A percentile compares a stretch with the other conserved stretches of the same genome.
Conservation (phyloP, 1,140 invertebrate genomes). For the Eumeta japonica region DNA sequence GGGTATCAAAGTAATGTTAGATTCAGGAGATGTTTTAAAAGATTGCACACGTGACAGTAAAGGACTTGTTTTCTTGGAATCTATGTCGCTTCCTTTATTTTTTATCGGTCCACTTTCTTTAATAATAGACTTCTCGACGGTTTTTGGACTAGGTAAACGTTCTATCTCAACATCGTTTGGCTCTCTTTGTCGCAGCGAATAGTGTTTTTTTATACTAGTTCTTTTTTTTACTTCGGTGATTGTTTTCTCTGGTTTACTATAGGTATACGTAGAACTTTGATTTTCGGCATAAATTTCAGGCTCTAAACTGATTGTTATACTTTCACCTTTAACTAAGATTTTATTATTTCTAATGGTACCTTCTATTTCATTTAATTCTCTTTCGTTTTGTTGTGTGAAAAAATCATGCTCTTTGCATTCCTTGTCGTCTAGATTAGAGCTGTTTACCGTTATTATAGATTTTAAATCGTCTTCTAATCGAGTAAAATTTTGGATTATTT, state of each 20-base stretch:
- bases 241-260: slow-evolving; percentile 26
- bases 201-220: slow-evolving; percentile 48
- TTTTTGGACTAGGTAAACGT: slow-evolving; percentile 37
- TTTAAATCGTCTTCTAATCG: slow-evolving; percentile 49
- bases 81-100: slow-evolving; percentile 18
- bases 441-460: slow-evolving; percentile 46
- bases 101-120: slow-evolving; percentile 14
- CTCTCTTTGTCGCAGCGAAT: slow-evolving; percentile 52
- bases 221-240: slow-evolving; percentile 39
- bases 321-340: slow-evolving; percentile 46
- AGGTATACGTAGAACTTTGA: slow-evolving; percentile 20
- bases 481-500: slow-evolving; percentile 33
- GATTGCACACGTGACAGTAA: slow-evolving; percentile 45
- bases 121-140: slow-evolving; percentile 24
- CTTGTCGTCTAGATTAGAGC: slow-evolving; percentile 39
- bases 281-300: too few relatives aligned
- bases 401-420: slow-evolving; percentile 31
- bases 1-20: slow-evolving; percentile 49
- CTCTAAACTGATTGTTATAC: slow-evolving; percentile 33
- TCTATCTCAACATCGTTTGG: slow-evolving; percentile 32
- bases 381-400: slow-evolving; percentile 52
- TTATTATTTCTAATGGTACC: slow-evolving; percentile 50
- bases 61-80: slow-evolving; percentile 33
- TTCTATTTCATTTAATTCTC: slow-evolving; percentile 54
- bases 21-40: slow-evolving; percentile 44